Percentiles rank a stretch among this genome's conserved stretches.
These are phyloP conservation scores for Hypena proboscidalis DNA, from an alignment of 2,888 invertebrate genomes.

Conservation along the genomic window DNA sequence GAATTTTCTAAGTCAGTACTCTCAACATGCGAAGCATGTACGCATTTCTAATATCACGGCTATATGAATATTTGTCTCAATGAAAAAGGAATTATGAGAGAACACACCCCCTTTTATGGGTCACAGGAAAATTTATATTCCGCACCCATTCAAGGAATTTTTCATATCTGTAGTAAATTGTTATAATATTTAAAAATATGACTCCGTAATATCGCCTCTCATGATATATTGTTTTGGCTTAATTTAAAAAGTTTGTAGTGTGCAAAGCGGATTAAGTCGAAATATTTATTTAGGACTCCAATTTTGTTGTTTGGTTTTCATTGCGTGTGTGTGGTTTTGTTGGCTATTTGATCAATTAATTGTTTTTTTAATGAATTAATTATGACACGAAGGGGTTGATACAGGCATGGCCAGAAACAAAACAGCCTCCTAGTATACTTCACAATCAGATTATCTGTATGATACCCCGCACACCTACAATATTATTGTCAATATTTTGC, in stretches of 20 bases:
- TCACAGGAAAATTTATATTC: conserved; percentile 70
- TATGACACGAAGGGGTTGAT: neutral
- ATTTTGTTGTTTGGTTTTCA: conserved; percentile 53
- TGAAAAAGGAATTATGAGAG: conserved; percentile 79
- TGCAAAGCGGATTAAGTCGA: conserved; percentile 50
- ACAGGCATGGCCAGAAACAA: no score
- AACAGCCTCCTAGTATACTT: no score
- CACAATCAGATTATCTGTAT: neutral
- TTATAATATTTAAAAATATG: conserved; percentile 67
- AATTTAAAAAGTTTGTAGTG: conserved; percentile 39
- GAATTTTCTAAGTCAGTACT: conserved; percentile 59
- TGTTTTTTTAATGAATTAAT: neutral
- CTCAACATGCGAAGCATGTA: conserved; percentile 64
- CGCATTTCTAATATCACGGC: conserved; percentile 63
- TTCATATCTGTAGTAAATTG: conserved; percentile 67
- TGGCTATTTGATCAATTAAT: neutral
- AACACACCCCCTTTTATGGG: conserved; percentile 65
- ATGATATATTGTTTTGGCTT: conserved; percentile 24
- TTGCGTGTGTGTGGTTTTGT: conserved; percentile 33
- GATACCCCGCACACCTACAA: no score
- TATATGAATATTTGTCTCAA: conserved; percentile 83
- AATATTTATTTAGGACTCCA: conserved; percentile 54
- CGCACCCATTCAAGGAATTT: conserved; percentile 67
- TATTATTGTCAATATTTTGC: no score
- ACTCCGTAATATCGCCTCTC: conserved; percentile 41